These are phyloP conservation scores for Phyllotreta cruciferae DNA, from an alignment of 2,888 invertebrate species.

Conservation along the genomic window DNA sequence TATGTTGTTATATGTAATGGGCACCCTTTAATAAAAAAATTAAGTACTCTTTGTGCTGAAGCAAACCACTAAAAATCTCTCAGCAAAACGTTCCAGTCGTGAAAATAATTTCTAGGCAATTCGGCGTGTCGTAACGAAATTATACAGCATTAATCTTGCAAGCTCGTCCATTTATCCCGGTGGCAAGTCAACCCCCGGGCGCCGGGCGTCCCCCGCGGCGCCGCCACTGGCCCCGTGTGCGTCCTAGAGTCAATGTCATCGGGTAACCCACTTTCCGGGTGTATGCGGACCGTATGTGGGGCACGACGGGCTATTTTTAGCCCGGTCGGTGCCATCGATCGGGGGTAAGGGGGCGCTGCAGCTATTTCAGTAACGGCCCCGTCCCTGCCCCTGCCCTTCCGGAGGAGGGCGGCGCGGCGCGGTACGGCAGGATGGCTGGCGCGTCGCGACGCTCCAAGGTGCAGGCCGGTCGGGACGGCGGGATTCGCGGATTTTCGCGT, in stretches of 20 bases:
- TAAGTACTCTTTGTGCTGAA: too few species aligned
- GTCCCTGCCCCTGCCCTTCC: slow-evolving; percentile 36
- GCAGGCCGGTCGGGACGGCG: slow-evolving; percentile 4
- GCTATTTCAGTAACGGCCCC: slow-evolving; percentile 57
- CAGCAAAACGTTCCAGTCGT: too few species aligned
- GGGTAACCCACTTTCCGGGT: slow-evolving; percentile 53
- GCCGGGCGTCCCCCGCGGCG: neutral
- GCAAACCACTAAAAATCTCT: too few species aligned
- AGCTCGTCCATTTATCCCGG: too few species aligned
- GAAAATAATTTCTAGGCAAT: neutral
- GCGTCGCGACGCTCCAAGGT: slow-evolving; percentile 28
- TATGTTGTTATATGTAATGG: too few species aligned
- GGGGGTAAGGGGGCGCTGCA: slow-evolving; percentile 53
- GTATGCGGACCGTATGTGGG: slow-evolving; percentile 53
- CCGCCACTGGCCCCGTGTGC: slow-evolving; percentile 25
- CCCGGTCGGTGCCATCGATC: slow-evolving; percentile 59
- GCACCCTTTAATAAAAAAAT: too few species aligned
- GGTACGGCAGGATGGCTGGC: slow-evolving; percentile 34
- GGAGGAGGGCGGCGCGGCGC: slow-evolving; percentile 31
- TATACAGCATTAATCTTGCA: too few species aligned
- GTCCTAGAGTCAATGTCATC: slow-evolving; percentile 53
- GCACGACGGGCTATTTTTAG: slow-evolving; percentile 59
- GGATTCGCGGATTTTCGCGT: slow-evolving; percentile 14
- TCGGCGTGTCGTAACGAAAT: neutral
- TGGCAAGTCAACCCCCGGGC: neutral